A percentile compares a stretch with the other conserved stretches of the same genome.
Conservation (phyloP, 2,113 vertebrate genomes). For the Podarcis raffonei region DNA sequence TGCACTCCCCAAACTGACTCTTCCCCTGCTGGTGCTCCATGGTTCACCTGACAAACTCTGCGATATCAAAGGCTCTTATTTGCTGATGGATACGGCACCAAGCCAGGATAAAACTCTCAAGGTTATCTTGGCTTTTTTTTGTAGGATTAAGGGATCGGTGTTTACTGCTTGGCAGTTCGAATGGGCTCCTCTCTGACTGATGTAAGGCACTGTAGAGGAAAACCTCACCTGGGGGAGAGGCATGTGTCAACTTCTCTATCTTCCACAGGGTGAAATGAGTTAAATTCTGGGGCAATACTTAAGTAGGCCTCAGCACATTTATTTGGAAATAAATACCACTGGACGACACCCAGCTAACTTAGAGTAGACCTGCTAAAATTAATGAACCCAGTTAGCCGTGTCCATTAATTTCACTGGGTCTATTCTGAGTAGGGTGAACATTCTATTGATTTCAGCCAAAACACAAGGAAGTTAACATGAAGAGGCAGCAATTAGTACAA, state of each 20-base stretch:
- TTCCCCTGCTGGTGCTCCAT: constrained; percentile 93
- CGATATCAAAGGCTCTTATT: constrained; percentile 87
- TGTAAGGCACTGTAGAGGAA: neutral
- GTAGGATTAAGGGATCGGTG: neutral
- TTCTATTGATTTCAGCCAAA: neutral
- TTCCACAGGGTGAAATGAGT: neutral
- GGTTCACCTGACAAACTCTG: constrained; percentile 90
- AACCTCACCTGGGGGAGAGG: neutral
- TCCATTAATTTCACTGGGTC: too few species aligned
- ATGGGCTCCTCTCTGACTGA: neutral
- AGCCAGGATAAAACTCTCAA: constrained; percentile 92
- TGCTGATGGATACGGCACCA: constrained; percentile 83
- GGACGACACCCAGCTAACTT: neutral
- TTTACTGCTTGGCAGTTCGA: neutral
- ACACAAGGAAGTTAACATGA: neutral
- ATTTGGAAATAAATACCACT: neutral
- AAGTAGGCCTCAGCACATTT: neutral
- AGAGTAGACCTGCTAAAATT: too few species aligned
- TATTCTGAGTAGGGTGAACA: too few species aligned
- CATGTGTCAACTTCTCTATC: neutral
- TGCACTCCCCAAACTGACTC: constrained; percentile 83
- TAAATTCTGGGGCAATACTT: neutral
- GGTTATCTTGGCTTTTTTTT: constrained; percentile 72
- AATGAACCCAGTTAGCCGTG: too few species aligned
- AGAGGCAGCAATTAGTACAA: neutral